Percentiles rank a stretch among this genome's conserved stretches.
phyloP scores from a whole-genome alignment of 2,797 vertebrate species.

The Lycodopsis pacificus region DNA sequence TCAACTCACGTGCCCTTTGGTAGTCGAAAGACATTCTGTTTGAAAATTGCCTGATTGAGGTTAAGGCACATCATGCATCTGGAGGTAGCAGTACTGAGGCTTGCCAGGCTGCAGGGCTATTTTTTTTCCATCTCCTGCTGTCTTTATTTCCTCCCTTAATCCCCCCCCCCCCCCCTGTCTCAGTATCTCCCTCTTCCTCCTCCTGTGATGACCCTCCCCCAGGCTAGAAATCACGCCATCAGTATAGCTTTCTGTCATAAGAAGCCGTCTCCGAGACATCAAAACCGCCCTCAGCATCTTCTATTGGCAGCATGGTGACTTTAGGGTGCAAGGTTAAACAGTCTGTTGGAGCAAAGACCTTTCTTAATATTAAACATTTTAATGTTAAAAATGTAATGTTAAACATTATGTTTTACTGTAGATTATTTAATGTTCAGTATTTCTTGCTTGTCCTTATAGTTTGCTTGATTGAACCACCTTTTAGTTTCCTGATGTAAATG shows the following conservation, averaged over 20 bases:
- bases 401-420: not conserved
- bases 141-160: slow-evolving; percentile 57
- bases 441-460: not conserved
- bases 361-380: not conserved
- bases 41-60: slow-evolving; percentile 69
- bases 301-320: slow-evolving; percentile 40
- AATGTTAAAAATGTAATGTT: slow-evolving; percentile 18
- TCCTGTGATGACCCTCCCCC: slow-evolving; percentile 81
- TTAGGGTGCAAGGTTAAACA: slow-evolving; percentile 62
- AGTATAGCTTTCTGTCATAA: slow-evolving; percentile 84
- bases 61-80: slow-evolving; percentile 77
- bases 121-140: slow-evolving; percentile 49
- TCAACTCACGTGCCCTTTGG: slow-evolving; percentile 82
- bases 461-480: slow-evolving; percentile 3
- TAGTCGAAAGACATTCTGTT: slow-evolving; percentile 75
- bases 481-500: slow-evolving; percentile 19
- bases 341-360: slow-evolving; percentile 60
- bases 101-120: slow-evolving; percentile 49
- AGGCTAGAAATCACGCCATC: slow-evolving; percentile 83
- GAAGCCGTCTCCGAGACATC: slow-evolving; percentile 73
- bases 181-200: slow-evolving; percentile 52
- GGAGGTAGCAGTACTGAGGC: slow-evolving; percentile 64
- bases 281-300: slow-evolving; percentile 67
- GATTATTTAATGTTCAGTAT: slow-evolving; percentile 7
- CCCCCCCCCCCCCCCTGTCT: slow-evolving; percentile 55